phyloP scores from a whole-genome alignment of 2,113 vertebrate species.

The Cervus canadensis region DNA sequence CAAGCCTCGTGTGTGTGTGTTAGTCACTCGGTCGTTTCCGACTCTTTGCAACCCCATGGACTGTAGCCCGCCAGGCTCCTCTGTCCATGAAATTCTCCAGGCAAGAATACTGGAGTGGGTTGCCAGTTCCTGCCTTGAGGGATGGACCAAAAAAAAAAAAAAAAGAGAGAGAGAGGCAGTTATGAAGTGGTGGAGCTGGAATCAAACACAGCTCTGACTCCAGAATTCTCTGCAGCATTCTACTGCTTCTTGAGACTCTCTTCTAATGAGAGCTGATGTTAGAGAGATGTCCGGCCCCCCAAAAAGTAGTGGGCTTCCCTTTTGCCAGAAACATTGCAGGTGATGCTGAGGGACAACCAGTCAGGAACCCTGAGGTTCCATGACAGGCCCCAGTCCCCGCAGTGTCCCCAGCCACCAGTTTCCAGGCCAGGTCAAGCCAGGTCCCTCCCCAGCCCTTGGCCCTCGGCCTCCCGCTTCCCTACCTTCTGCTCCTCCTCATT shows the following conservation, averaged over 20 bases:
- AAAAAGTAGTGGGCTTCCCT: background rate
- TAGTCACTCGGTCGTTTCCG: background rate
- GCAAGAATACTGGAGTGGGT: background rate
- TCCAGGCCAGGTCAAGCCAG: background rate
- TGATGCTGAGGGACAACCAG: background rate
- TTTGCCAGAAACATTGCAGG: background rate
- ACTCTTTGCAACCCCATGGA: background rate
- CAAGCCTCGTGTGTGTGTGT: background rate
- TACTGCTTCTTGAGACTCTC: background rate
- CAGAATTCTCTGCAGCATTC: background rate
- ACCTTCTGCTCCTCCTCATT: slow-evolving; percentile 88
- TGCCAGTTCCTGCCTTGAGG: background rate
- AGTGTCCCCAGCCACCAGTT: background rate
- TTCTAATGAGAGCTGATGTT: background rate
- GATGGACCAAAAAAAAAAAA: background rate
- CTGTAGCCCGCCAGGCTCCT: background rate
- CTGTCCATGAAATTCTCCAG: background rate
- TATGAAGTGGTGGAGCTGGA: background rate
- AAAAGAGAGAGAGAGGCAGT: background rate
- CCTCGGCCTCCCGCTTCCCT: slow-evolving; percentile 69
- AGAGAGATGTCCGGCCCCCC: background rate
- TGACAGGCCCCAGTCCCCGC: background rate
- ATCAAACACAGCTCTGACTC: background rate
- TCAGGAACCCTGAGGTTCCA: background rate
- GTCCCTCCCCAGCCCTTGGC: slow-evolving; percentile 64